Evolutionary conservation across 2,797 vertebrate genomes (phyloP), one percentile per base, ranked within the genome.

Genomic region (Gila robusta): DNA sequence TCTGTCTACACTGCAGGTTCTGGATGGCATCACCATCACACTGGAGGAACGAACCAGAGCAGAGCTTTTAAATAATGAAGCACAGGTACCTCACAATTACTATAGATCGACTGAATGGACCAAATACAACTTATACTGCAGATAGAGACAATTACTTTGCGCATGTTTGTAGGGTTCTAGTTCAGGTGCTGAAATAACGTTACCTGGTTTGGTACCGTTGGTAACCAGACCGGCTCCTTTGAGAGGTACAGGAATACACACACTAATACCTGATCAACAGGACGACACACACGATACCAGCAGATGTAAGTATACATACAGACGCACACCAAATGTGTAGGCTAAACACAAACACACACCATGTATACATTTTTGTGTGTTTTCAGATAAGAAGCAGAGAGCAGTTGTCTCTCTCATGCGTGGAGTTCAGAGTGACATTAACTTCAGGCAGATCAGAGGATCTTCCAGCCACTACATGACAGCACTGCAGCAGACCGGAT

Each of bases 21-120:
- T 98, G 88, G 97, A 98, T 90, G 96, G 96, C 79, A 81, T 95
- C 67, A 89, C 88, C 8, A 90, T 96, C 86, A 96, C 95, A 77
- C 59, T 93, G 84, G 96, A 97, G 81, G 96, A 97, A 86, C 96
- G 93, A 86, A 93, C 94, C 83, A 96, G 94, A 90, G 95, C 95
- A 81, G 96, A 97, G 87, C 91, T 96, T 71, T 87, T 96, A 85
- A 91, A 91, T 67, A 85, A 93, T 87, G 96, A 97, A 86, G 83
- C 93, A 88, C 93, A 95, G 92, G 95, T 96, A 90, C 95, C 44
- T 70, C 23, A 64, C 11, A 19, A 26, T 71, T 78, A 76, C 54
- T 49, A 37, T 11, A 54, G n/a, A 39, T 52, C 16, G 1, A 67
- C 64, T 37, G 6, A 77, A 67, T 26, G 14, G 26, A 23, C 64